Evolutionary conservation across 2,113 vertebrate genomes (phyloP).

Genomic region (Vanacampus margaritifer): DNA sequence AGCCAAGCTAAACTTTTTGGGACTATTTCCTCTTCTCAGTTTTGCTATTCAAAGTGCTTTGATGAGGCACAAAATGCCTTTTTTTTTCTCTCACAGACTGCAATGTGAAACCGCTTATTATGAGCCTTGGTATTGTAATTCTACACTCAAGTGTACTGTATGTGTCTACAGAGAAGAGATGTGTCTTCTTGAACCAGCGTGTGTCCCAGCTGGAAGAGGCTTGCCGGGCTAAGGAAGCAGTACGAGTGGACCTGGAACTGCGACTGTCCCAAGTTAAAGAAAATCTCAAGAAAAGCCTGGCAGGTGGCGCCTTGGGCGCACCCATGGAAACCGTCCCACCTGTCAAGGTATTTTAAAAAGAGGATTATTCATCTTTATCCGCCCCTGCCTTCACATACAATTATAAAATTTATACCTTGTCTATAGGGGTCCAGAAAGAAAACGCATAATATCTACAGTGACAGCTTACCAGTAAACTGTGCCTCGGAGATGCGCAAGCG

Average conservation of each 20-base stretch:
- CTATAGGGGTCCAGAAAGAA: slow-evolving; percentile 55
- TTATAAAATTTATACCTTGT: background rate
- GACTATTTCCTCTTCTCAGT: too few relatives aligned
- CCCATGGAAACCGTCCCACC: slow-evolving; percentile 70
- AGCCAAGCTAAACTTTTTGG: too few relatives aligned
- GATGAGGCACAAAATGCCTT: too few relatives aligned
- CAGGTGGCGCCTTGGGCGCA: slow-evolving; percentile 81
- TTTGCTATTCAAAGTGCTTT: too few relatives aligned
- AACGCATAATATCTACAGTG: slow-evolving; percentile 63
- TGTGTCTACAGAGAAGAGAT: slow-evolving; percentile 68
- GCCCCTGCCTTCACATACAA: background rate
- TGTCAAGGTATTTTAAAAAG: slow-evolving; percentile 64
- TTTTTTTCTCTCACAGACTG: too few relatives aligned
- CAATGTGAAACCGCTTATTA: too few relatives aligned
- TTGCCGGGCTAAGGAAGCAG: slow-evolving; percentile 82
- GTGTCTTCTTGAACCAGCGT: slow-evolving; percentile 74
- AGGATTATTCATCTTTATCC: background rate
- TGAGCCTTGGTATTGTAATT: too few relatives aligned
- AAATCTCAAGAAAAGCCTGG: slow-evolving; percentile 85
- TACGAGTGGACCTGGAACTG: slow-evolving; percentile 87
- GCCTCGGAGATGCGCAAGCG: slow-evolving; percentile 85
- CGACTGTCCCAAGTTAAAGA: slow-evolving; percentile 87
- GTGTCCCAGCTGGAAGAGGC: slow-evolving; percentile 78
- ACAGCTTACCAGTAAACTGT: slow-evolving; percentile 86
- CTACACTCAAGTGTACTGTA: background rate